Evolutionary conservation across 2,113 vertebrate genomes (phyloP).

Genomic region (Arizona elegans): DNA sequence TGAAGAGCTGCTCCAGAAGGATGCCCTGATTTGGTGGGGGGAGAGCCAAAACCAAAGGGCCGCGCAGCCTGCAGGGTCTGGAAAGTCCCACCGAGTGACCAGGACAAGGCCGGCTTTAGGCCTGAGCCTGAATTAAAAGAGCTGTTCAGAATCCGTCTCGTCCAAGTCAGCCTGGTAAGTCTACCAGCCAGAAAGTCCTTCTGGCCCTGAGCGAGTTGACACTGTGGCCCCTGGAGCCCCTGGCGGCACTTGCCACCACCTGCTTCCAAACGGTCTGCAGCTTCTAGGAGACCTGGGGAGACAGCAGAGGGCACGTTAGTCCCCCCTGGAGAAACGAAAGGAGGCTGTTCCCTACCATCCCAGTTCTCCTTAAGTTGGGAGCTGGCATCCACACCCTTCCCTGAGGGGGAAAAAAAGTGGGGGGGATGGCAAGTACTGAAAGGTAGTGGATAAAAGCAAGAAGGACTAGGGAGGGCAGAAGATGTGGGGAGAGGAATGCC

Average conservation of each 20-base stretch:
- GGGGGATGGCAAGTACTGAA: not conserved
- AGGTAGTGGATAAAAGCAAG: not conserved
- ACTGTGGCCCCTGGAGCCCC: not conserved
- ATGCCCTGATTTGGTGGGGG: not conserved
- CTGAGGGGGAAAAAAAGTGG: not conserved
- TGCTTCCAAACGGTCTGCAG: not conserved
- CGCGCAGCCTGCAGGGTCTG: not conserved
- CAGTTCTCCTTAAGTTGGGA: not conserved
- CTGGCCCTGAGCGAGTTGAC: not conserved
- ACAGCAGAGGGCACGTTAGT: not conserved
- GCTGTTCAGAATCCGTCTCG: not conserved
- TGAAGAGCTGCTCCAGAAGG: not conserved
- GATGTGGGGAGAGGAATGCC: not conserved
- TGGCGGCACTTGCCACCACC: no score
- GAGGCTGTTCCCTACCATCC: not conserved
- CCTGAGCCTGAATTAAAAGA: not conserved
- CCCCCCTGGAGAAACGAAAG: not conserved
- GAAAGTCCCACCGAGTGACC: not conserved
- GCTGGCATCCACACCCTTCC: not conserved
- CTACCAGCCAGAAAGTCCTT: not conserved
- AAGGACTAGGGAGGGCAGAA: not conserved
- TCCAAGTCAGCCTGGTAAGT: not conserved
- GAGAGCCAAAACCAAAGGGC: not conserved
- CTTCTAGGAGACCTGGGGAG: not conserved
- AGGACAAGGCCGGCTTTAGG: not conserved